Conservation (phyloP, 2,113 vertebrate species). For the mouse (Mus musculus) region DNA sequence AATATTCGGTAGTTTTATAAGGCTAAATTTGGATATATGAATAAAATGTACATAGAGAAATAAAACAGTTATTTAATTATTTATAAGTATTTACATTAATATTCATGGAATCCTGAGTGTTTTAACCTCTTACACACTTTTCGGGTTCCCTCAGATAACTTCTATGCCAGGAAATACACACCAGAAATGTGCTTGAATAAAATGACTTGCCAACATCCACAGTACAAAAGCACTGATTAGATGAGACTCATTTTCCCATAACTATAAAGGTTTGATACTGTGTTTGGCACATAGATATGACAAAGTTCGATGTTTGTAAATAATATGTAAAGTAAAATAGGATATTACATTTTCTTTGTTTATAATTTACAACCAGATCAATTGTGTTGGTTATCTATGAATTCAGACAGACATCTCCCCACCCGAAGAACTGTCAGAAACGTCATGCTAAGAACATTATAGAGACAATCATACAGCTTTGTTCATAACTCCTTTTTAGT, state of each 20-base stretch:
- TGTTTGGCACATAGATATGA: neutral
- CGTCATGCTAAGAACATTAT: constrained; percentile 17
- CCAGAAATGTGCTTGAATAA: neutral
- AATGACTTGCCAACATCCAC: neutral
- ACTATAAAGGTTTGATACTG: neutral
- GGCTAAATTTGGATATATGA: neutral
- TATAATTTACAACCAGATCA: neutral
- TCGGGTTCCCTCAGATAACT: neutral
- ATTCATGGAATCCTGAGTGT: neutral
- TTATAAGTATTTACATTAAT: neutral
- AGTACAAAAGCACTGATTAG: neutral
- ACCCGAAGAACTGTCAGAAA: neutral
- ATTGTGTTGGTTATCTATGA: neutral
- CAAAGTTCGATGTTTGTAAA: neutral
- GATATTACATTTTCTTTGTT: neutral
- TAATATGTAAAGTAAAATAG: neutral
- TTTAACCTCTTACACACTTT: neutral
- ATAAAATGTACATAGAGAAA: neutral
- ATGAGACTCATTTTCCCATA: neutral
- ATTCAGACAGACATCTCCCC: constrained; percentile 3
- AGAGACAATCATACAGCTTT: neutral
- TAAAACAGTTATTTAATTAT: neutral
- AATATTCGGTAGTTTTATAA: constrained; percentile 28
- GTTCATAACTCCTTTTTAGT: neutral
- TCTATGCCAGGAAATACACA: constrained; percentile 22